Evolutionary conservation across 2,888 invertebrate genomes (phyloP).

Genomic region (Cosmia pyralina): DNA sequence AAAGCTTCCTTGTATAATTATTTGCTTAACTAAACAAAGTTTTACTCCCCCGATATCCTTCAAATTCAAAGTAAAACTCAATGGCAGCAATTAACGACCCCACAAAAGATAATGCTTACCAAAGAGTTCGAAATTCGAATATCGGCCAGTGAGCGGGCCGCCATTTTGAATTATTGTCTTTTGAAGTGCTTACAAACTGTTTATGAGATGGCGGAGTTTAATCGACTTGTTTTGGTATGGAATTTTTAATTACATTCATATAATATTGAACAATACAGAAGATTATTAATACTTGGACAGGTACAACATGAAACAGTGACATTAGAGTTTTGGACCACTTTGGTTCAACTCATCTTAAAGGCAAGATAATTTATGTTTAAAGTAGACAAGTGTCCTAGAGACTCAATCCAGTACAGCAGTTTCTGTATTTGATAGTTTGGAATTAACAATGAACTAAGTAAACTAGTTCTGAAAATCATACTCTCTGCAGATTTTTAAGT

Average conservation of each 20-base stretch:
- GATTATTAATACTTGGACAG: too few species aligned
- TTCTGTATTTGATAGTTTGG: too few species aligned
- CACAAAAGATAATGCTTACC: constrained; percentile 59
- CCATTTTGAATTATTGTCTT: constrained; percentile 68
- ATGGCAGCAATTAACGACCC: constrained; percentile 52
- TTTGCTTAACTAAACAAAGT: constrained; percentile 27
- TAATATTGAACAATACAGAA: background rate
- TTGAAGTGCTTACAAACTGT: constrained; percentile 49
- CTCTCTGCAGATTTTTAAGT: background rate
- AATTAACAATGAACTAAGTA: too few species aligned
- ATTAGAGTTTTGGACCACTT: background rate
- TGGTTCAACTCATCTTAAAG: background rate
- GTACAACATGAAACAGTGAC: background rate
- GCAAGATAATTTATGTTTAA: too few species aligned
- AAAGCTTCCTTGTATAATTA: constrained; percentile 17
- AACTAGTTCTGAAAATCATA: background rate
- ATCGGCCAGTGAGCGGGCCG: constrained; percentile 58
- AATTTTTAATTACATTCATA: constrained; percentile 12
- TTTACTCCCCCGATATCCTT: constrained; percentile 25
- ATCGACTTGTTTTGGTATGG: constrained; percentile 38
- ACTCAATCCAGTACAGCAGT: too few species aligned
- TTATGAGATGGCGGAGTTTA: constrained; percentile 45
- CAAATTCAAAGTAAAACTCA: constrained; percentile 50
- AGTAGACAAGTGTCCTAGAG: too few species aligned
- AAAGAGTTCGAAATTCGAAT: constrained; percentile 67